Percentiles rank a stretch among this genome's conserved stretches.
phyloP scores from a whole-genome alignment of 2,888 invertebrate genomes.

The Erebia aethiops region DNA sequence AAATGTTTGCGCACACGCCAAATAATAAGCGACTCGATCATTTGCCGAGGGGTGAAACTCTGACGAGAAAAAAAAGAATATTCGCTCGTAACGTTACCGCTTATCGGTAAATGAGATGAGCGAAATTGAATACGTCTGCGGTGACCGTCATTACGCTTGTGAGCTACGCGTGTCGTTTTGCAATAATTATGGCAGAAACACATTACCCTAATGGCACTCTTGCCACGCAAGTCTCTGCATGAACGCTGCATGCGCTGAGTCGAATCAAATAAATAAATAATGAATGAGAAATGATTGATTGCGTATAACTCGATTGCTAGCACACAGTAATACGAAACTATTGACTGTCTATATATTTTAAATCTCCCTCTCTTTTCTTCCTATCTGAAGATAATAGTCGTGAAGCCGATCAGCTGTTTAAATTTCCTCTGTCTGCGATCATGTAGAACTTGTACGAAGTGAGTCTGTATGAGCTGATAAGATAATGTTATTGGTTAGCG shows the following conservation, averaged over 20 bases:
- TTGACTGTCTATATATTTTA: too few relatives aligned
- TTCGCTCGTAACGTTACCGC: conserved; percentile 55
- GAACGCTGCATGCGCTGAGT: neutral
- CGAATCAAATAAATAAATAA: neutral
- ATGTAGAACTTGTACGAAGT: too few relatives aligned
- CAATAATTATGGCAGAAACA: conserved; percentile 5
- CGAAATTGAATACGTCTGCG: conserved; percentile 63
- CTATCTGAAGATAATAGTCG: too few relatives aligned
- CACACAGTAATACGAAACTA: too few relatives aligned
- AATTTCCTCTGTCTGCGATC: too few relatives aligned
- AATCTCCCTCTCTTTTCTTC: too few relatives aligned
- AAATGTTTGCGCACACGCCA: conserved; percentile 83
- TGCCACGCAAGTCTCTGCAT: neutral
- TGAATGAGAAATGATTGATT: too few relatives aligned
- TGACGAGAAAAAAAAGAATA: conserved; percentile 70
- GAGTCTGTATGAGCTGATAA: too few relatives aligned
- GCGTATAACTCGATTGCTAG: too few relatives aligned
- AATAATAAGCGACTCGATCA: conserved; percentile 80
- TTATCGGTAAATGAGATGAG: conserved; percentile 68
- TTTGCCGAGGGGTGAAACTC: conserved; percentile 69
- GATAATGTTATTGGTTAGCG: too few relatives aligned
- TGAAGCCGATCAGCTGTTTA: too few relatives aligned
- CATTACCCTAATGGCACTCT: neutral
- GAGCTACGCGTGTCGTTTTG: conserved; percentile 19
- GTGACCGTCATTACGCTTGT: conserved; percentile 42